Base-by-base conservation (phyloP, 1,140 invertebrate species). In the Lordiphosa clarofinis region DNA sequence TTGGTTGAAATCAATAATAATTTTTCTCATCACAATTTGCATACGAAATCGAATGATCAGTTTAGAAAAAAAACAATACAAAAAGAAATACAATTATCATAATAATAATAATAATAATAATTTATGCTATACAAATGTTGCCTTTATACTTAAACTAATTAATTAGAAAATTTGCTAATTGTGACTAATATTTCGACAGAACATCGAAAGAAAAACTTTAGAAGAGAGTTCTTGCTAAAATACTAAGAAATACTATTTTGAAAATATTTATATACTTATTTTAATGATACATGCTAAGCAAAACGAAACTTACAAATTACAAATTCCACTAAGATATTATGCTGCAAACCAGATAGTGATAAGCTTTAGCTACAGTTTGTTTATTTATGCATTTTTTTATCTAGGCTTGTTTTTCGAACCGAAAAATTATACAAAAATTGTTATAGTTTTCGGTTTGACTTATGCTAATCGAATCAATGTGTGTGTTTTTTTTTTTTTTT, bases 291-390 rank as follows among this genome's bases (percentile, higher is more conserved):
- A 44, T 13, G 5, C 43, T 28, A 46, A 68, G 46, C 39, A 76
- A 68, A 76, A 76, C 67, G 64, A 55, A 55, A 56, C 71, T 82
- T 81, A 82, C 13, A 50, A 28, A 68, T 61, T 81, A 72, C 62
- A 63, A 81, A 82, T 82, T 82, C 76, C 76, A 73, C 76, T 76
- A 82, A 52, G 64, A 62, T 63, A 84, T 82, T 82, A 79, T 79
- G 68, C 78, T 52, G 13, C 44, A 49, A 49, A 37, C 36, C 40
- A 43, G 47, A 62, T 56, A 57, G 61, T 53, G 58, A 69, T 78
- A 65, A 64, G 56, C 59, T 74, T 78, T 79, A 65, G 72, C 72
- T 73, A 76, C 78, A 73, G 60, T 50, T 46, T 46, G 10, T 31
- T 46, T 46, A 12, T 44, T 21, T 75, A 49, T 68, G 42, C 52